These are phyloP conservation scores for cattle (Bos taurus) DNA, from an alignment of 2,113 vertebrate species.

Conservation along the genomic window DNA sequence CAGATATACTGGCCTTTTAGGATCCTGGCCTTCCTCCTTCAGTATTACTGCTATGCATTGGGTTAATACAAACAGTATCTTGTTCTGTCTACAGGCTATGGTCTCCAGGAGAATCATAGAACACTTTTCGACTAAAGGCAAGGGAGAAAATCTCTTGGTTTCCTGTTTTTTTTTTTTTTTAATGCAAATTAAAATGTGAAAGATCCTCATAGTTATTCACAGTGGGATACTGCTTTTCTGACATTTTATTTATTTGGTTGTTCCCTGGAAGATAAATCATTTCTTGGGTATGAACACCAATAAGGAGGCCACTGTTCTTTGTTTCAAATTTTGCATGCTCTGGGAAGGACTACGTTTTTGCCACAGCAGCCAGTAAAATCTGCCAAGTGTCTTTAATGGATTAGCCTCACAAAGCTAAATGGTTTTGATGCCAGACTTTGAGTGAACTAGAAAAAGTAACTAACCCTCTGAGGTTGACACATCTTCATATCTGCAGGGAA, in stretches of 20 bases:
- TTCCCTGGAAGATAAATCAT: background rate
- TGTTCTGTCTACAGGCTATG: background rate
- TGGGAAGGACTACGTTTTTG: background rate
- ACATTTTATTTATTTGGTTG: background rate
- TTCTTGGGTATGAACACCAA: background rate
- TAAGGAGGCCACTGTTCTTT: background rate
- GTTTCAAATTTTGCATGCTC: background rate
- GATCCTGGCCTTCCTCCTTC: background rate
- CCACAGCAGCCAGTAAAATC: background rate
- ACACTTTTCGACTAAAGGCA: background rate
- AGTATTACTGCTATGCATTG: background rate
- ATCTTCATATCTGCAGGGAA: constrained; percentile 34
- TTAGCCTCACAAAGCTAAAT: background rate
- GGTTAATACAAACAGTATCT: background rate
- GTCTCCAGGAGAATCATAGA: background rate
- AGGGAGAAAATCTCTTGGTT: background rate
- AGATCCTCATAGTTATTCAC: background rate
- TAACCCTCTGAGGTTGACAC: background rate
- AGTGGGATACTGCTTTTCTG: background rate
- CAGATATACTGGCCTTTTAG: background rate
- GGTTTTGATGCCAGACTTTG: background rate
- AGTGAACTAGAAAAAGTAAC: constrained; percentile 19
- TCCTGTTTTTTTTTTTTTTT: background rate
- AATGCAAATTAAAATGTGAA: background rate
- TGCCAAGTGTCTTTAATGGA: background rate